These are phyloP conservation scores for Hyles euphorbiae DNA, from an alignment of 1,140 invertebrate genomes.

Conservation along the genomic window DNA sequence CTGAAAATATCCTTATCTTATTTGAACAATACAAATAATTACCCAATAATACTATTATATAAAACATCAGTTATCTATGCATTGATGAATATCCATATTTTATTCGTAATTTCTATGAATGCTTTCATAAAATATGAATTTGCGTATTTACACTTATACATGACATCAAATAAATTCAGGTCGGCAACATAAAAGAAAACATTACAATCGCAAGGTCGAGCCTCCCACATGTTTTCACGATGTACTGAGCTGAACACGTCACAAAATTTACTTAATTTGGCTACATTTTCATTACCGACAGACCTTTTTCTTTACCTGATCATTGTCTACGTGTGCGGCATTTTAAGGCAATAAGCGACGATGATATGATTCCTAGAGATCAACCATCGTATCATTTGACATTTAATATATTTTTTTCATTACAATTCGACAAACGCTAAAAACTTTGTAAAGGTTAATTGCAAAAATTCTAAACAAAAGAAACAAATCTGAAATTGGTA, in stretches of 20 bases:
- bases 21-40: no score
- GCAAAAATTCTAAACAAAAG: no score
- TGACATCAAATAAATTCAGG: constrained; percentile 27
- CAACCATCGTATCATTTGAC: no score
- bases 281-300: neutral
- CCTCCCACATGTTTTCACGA: constrained; percentile 17
- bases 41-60: no score
- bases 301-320: neutral
- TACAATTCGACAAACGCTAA: no score
- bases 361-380: no score
- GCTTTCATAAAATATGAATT: constrained; percentile 35
- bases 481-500: no score
- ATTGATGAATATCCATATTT: no score
- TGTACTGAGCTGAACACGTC: constrained; percentile 9
- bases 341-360: neutral
- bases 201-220: constrained; percentile 16
- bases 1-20: no score
- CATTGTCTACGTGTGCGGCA: neutral
- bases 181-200: constrained; percentile 28
- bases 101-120: constrained; percentile 28
- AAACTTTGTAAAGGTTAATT: no score
- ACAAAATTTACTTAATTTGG: constrained; percentile 12
- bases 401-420: no score
- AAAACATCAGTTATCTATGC: no score
- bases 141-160: constrained; percentile 23